Evolutionary conservation across 1,140 invertebrate genomes (phyloP), one percentile per base, ranked within the genome.

Genomic region (Octopus sinensis): DNA sequence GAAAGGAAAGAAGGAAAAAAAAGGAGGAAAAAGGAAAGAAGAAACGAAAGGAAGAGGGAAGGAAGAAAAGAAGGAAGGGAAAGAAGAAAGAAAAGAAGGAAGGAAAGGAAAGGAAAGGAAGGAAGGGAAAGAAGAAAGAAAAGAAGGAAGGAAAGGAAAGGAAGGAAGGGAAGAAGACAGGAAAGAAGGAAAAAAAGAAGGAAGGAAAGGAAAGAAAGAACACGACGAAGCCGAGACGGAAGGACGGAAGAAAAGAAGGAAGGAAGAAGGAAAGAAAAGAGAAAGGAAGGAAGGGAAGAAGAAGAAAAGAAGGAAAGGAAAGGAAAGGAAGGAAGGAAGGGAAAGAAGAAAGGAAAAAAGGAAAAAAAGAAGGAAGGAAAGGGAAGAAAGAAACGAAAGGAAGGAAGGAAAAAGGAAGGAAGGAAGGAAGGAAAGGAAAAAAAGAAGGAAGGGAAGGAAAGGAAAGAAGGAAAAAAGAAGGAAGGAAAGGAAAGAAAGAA

Each of bases 21-120:
- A n/a, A n/a, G n/a, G n/a, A n/a, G n/a, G n/a, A n/a, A n/a, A n/a
- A n/a, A n/a, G n/a, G n/a, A n/a, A n/a, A n/a, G n/a, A 81, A 54
- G 76, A 76, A 81, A 5, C 53, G 4, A 56, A 76, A 62, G 6
- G 76, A 51, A 81, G 53, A 80, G 78, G 4, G 78, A 4, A 80
- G 75, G 3, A 62, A 80, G 80, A 52, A 10, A 23, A 17, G 82
- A 62, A 82, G 51, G 82, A 80, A 81, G n/a, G n/a, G n/a, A n/a
- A n/a, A n/a, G n/a, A n/a, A n/a, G n/a, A n/a, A n/a, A n/a, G n/a
- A 56, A 82, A 53, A 82, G 79, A 82, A 56, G 73, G 80, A 82
- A 30, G 82, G 62, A 82, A 62, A 81, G 79, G 75, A 53, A 75
- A 43, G n/a, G 73, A 80, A 81, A 56, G 73, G 54, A 71, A 54